phyloP scores from a whole-genome alignment of 2,888 invertebrate species.

The Acronicta aceris region DNA sequence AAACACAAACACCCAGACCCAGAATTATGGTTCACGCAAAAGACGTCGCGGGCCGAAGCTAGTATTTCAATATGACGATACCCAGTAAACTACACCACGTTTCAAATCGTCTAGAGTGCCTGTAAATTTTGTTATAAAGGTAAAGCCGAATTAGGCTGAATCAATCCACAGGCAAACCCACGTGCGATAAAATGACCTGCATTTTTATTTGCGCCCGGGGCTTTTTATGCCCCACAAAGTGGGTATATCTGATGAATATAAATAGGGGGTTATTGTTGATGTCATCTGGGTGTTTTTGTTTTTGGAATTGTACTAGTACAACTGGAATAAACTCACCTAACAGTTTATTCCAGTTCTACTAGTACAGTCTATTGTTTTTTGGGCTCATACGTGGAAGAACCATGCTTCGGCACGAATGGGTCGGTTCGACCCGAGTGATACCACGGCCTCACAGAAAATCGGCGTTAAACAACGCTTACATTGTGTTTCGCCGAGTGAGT shows the following conservation, averaged over 20 bases:
- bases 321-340: too few relatives aligned
- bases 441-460: too few relatives aligned
- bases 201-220: conserved; percentile 39
- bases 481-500: too few relatives aligned
- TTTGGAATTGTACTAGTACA: conserved; percentile 6
- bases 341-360: too few relatives aligned
- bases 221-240: conserved; percentile 33
- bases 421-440: too few relatives aligned
- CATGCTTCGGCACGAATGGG: too few relatives aligned
- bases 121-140: conserved; percentile 53
- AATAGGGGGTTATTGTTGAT: conserved; percentile 34
- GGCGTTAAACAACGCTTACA: too few relatives aligned
- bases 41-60: too few relatives aligned
- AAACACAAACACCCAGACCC: too few relatives aligned
- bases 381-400: neutral
- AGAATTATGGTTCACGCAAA: too few relatives aligned
- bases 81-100: conserved; percentile 45
- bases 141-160: conserved; percentile 54
- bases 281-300: conserved; percentile 32
- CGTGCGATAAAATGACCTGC: conserved; percentile 48
- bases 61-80: conserved; percentile 13
- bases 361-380: conserved; percentile 25
- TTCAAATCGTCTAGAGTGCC: conserved; percentile 51
- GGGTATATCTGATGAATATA: conserved; percentile 48
- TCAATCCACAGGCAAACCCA: conserved; percentile 46